A percentile compares a stretch with the other conserved stretches of the same genome.
Conservation (phyloP, 2,888 invertebrate genomes). For the Brenthis ino region DNA sequence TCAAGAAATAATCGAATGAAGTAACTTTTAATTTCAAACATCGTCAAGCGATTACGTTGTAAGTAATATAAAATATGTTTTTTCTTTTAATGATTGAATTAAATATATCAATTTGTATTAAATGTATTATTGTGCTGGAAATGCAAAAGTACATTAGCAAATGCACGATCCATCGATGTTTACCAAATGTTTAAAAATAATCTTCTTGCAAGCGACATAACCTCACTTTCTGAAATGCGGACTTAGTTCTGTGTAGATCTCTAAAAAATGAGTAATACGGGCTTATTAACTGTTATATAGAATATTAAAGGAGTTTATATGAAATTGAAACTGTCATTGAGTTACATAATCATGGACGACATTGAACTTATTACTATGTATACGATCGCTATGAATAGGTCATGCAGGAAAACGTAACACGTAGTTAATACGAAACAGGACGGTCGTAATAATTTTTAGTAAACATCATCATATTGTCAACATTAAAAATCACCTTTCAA, state of each 20-base stretch:
- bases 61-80: too few species aligned
- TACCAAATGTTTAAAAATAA: constrained; percentile 19
- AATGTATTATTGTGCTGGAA: neutral
- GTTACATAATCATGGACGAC: constrained; percentile 52
- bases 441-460: constrained; percentile 18
- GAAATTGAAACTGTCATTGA: constrained; percentile 1
- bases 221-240: constrained; percentile 10
- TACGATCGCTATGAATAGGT: constrained; percentile 32
- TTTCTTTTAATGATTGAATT: too few species aligned
- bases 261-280: neutral
- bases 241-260: neutral
- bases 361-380: constrained; percentile 44
- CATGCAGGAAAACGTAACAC: neutral
- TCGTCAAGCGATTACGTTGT: too few species aligned
- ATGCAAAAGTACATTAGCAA: constrained; percentile 1
- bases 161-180: neutral
- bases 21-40: too few species aligned
- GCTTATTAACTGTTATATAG: neutral
- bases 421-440: neutral
- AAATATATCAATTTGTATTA: too few species aligned
- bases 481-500: constrained; percentile 51
- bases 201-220: constrained; percentile 16
- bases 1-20: too few species aligned
- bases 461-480: constrained; percentile 34
- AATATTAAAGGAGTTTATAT: neutral